Evolutionary conservation across 2,113 vertebrate species (phyloP).

Genomic region (Coptodon rendalli): DNA sequence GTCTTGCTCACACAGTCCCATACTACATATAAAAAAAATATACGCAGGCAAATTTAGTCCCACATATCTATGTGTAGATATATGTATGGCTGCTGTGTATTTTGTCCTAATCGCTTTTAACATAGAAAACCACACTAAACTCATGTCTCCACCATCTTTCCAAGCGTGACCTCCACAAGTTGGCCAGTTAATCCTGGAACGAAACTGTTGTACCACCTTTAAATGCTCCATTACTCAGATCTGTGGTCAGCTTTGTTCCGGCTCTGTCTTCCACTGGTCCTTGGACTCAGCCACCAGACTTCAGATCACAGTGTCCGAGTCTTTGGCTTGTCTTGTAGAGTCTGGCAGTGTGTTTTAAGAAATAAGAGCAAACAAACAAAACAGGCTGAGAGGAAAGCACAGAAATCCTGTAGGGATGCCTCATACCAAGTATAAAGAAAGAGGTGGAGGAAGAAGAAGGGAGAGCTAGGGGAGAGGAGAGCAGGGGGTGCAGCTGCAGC

Average conservation of each 20-base stretch:
- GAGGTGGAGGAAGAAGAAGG: background rate
- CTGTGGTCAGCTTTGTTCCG: background rate
- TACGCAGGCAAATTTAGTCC: background rate
- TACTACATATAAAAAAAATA: background rate
- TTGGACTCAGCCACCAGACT: background rate
- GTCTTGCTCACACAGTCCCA: background rate
- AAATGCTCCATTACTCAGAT: slow-evolving; percentile 21
- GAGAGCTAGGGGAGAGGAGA: background rate
- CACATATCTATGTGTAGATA: background rate
- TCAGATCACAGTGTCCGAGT: slow-evolving; percentile 3
- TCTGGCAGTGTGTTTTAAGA: slow-evolving; percentile 15
- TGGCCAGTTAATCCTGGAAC: background rate
- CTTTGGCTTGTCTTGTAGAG: slow-evolving; percentile 2
- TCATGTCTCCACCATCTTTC: background rate
- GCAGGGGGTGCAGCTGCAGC: background rate
- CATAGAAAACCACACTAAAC: background rate
- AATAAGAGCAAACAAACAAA: slow-evolving; percentile 5
- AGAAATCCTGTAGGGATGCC: background rate
- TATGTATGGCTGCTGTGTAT: background rate
- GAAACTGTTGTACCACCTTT: background rate
- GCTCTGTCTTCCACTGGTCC: background rate
- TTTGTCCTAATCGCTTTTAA: background rate
- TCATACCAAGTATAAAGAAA: background rate
- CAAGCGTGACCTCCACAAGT: background rate
- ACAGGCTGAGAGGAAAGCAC: background rate